Evolutionary conservation across 2,113 vertebrate genomes (phyloP), one percentile per base, ranked within the genome.

Genomic region (Ramphastos sulfuratus): DNA sequence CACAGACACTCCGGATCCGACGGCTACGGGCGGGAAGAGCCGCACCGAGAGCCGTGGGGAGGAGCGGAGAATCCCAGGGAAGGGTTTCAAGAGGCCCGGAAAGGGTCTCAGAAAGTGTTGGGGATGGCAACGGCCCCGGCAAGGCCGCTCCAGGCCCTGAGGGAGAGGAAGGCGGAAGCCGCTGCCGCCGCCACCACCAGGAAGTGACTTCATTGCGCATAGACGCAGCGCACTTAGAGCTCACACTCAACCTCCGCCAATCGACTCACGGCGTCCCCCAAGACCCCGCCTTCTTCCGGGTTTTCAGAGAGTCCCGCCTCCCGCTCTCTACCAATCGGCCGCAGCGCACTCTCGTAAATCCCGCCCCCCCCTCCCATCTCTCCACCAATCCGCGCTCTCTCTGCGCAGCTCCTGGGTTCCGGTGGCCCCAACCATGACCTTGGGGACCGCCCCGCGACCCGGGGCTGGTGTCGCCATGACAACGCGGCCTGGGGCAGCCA

Each of bases 291-390:
- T 16, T 10, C 27, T 10, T 12, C 28, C 19, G 48, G 20, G 48
- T 21, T 23, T 50, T 19, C 21, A 10, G 20, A 1, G 20, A 6
- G 23, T 24, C 13, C 24, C 52, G 14, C 20, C 21, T 27, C 6
- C 7, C 8, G 21, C 27, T 4, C 23, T 55, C 15, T 9, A 15
- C 66, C 82, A 83, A 71, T 83, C 65, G 16, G 2, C 50, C 56
- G 7, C 35, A 9, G 15, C 9, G 3, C 8, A 8, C 27, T 3
- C 18, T 2, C 9, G 1, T 2, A 54, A 42, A 17, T 9, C 25
- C 86, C 50, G n/a, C 61, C 82, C 31, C 9, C 9, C 15, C 0
- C 12, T 10, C 15, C 18, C 17, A 0, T 5, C 14, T 66, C 42
- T 46, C 55, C 52, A 37, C 93, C 88, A 91, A 78, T 65, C 54